Conservation (phyloP, 2,888 invertebrate species). For the Athrips mouffetella region DNA sequence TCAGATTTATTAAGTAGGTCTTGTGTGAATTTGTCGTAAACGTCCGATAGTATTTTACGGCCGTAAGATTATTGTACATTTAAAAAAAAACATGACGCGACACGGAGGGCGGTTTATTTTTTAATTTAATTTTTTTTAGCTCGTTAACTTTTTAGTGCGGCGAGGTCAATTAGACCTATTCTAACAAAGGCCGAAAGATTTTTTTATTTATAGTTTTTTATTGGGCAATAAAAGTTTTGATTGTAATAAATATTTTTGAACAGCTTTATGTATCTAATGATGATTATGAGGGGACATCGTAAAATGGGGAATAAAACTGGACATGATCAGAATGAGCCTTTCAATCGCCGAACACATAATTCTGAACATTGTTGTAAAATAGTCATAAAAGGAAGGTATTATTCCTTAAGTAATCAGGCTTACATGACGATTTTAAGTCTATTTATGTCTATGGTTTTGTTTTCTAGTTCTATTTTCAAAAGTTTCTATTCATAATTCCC, state of each 20-base stretch:
- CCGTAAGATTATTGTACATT: slow-evolving; percentile 58
- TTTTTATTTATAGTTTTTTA: slow-evolving; percentile 52
- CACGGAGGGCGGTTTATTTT: slow-evolving; percentile 34
- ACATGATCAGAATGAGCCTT: slow-evolving; percentile 19
- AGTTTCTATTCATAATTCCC: too few relatives aligned
- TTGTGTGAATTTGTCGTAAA: slow-evolving; percentile 74
- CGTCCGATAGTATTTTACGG: slow-evolving; percentile 67
- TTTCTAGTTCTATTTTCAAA: too few relatives aligned
- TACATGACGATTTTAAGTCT: too few relatives aligned
- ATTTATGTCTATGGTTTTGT: too few relatives aligned
- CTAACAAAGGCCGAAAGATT: slow-evolving; percentile 45
- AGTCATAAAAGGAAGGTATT: slow-evolving; percentile 4
- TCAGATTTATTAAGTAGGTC: slow-evolving; percentile 72
- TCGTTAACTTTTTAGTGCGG: slow-evolving; percentile 55
- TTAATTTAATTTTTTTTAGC: slow-evolving; percentile 46
- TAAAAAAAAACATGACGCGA: slow-evolving; percentile 52
- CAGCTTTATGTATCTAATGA: slow-evolving; percentile 34
- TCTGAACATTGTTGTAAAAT: slow-evolving; percentile 12
- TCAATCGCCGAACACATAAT: slow-evolving; percentile 26
- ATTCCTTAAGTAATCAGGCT: too few relatives aligned
- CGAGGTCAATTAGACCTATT: slow-evolving; percentile 58
- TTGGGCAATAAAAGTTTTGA: slow-evolving; percentile 48
- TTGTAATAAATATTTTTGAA: slow-evolving; percentile 54
- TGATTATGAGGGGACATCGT: slow-evolving; percentile 39
- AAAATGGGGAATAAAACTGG: slow-evolving; percentile 37